Conservation (phyloP, 2,113 vertebrate species). For the Etia nguti region DNA sequence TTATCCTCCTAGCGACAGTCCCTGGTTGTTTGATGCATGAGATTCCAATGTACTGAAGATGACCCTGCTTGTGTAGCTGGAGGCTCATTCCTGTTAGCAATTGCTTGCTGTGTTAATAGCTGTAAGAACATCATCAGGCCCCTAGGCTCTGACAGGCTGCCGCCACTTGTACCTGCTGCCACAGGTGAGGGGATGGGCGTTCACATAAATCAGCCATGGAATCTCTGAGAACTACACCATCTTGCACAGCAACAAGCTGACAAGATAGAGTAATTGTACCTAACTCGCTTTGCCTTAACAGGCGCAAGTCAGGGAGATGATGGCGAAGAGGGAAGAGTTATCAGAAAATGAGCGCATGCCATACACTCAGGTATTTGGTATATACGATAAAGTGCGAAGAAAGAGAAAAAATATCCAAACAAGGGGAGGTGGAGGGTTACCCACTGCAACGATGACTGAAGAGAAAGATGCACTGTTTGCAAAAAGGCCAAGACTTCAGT, state of each 20-base stretch:
- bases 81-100: conserved; percentile 79
- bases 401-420: background rate
- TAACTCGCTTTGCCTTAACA: background rate
- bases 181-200: conserved; percentile 61
- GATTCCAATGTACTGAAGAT: conserved; percentile 4
- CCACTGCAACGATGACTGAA: background rate
- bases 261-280: background rate
- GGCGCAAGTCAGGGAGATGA: background rate
- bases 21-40: background rate
- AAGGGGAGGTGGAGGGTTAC: background rate
- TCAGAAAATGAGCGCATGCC: conserved; percentile 4
- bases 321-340: background rate
- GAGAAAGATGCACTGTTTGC: background rate
- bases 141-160: conserved; percentile 72
- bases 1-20: background rate
- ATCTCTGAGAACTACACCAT: conserved; percentile 54
- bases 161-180: conserved; percentile 75
- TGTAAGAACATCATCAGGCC: conserved; percentile 72
- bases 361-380: conserved; percentile 9
- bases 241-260: background rate
- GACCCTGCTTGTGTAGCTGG: conserved; percentile 53
- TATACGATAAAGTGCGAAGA: background rate
- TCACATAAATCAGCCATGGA: conserved; percentile 66
- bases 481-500: background rate
- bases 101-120: conserved; percentile 78